Evolutionary conservation across 2,888 invertebrate species (phyloP), one percentile per base, ranked within the genome.

Genomic region (Cremastinae sp.): DNA sequence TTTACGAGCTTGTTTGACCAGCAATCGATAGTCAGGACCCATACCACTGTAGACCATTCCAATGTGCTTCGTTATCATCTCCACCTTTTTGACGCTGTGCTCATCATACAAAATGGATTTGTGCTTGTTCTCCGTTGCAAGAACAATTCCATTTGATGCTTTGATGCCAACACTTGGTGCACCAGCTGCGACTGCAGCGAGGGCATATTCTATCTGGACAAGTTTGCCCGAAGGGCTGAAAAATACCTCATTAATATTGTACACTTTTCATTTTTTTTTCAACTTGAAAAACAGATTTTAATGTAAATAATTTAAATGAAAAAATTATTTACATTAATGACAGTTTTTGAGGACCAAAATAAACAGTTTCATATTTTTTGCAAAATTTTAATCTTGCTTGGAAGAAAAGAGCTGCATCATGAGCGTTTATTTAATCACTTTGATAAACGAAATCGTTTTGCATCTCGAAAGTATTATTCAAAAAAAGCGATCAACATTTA

Each of bases 201-300:
- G 92, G 2, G 99, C 99, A 95, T 99, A 99, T 92, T 99, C 99
- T 84, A 99, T 98, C 91, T 99, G 99, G 68, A 99, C 99, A 85
- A 99, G 92, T 91, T 99, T 99, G 81, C 99, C 99, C 20, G 99
- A 99, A 14, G 99, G 99, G 90, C 99, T 99, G 91, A 2, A 12
- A 12, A 16, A 68, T 53, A 14, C 5, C 18, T n/a, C n/a, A n/a
- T n/a, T n/a, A n/a, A 35, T 12, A 53, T 53, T 4, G n/a, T 16
- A 14, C 1, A n/a, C 12, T 4, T 18, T 16, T 16, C 5, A n/a
- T n/a, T n/a, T n/a, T n/a, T n/a, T 58, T n/a, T 1, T 58, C 7
- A 20, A n/a, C 16, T 37, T 39, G n/a, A n/a, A 20, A 1, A 7
- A 41, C 12, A 22, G 18, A 16, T 3, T 20, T 20, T 2, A 41